Conservation (phyloP, 2,113 vertebrate genomes). For the Clarias batrachus region DNA sequence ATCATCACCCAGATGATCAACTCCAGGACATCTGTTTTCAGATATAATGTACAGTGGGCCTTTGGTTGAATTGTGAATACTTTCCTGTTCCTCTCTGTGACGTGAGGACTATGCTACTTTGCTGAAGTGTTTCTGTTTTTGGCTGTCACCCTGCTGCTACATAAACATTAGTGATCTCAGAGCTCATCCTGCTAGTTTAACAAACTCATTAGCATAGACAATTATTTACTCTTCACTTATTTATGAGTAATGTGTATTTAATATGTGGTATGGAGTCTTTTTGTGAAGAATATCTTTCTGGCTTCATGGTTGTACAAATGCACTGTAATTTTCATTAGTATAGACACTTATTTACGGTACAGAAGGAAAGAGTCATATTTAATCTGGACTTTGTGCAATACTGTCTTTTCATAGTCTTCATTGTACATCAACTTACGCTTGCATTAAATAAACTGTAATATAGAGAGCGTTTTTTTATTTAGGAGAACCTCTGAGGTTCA, state of each 20-base stretch:
- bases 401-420: constrained; percentile 12
- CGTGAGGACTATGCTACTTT: neutral
- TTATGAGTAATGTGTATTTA: neutral
- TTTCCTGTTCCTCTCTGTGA: neutral
- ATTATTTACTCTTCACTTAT: neutral
- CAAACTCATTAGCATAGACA: neutral
- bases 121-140: neutral
- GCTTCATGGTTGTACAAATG: neutral
- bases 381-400: constrained; percentile 43
- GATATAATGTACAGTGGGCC: neutral
- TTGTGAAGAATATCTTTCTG: neutral
- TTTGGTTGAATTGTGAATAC: neutral
- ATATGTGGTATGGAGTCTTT: neutral
- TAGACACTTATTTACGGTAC: neutral
- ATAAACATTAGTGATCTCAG: neutral
- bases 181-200: neutral
- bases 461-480: constrained; percentile 57
- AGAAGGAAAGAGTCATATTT: constrained; percentile 37
- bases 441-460: constrained; percentile 49
- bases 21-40: neutral
- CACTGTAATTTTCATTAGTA: neutral
- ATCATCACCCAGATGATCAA: neutral
- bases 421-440: constrained; percentile 46
- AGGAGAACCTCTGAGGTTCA: constrained; percentile 56
- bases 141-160: neutral